Evolutionary conservation across 2,888 invertebrate genomes (phyloP).

Genomic region (Trichopria drosophilae): DNA sequence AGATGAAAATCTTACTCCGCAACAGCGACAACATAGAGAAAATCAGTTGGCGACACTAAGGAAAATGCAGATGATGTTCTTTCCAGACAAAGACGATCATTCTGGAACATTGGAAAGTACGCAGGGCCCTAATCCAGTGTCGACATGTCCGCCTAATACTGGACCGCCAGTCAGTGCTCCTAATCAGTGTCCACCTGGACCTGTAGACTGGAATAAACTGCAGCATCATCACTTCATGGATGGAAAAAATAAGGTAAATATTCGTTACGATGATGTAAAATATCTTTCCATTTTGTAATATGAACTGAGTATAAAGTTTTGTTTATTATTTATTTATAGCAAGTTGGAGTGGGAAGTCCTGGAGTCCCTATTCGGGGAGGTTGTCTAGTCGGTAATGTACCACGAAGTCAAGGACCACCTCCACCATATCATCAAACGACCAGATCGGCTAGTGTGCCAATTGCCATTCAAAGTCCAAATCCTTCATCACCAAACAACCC

Average conservation of each 20-base stretch:
- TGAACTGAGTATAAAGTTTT: neutral
- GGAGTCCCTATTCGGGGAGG: slow-evolving; percentile 48
- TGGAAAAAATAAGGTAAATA: slow-evolving; percentile 65
- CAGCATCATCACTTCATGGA: slow-evolving; percentile 88
- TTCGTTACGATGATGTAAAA: neutral
- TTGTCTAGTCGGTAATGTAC: slow-evolving; percentile 55
- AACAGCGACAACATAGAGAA: slow-evolving; percentile 91
- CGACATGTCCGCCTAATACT: slow-evolving; percentile 46
- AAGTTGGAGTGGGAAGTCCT: slow-evolving; percentile 28
- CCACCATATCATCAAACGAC: slow-evolving; percentile 77
- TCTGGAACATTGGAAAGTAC: slow-evolving; percentile 51
- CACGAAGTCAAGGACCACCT: slow-evolving; percentile 72
- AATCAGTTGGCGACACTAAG: slow-evolving; percentile 87
- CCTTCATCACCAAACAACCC: slow-evolving; percentile 74
- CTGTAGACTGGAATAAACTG: slow-evolving; percentile 86
- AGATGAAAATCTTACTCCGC: slow-evolving; percentile 94
- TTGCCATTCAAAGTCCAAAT: slow-evolving; percentile 74
- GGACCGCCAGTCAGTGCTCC: slow-evolving; percentile 49
- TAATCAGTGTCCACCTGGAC: slow-evolving; percentile 56
- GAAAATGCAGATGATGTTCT: slow-evolving; percentile 91
- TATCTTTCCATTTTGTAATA: neutral
- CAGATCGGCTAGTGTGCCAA: slow-evolving; percentile 73
- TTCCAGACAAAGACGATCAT: slow-evolving; percentile 72
- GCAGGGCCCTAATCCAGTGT: slow-evolving; percentile 43
- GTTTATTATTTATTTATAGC: neutral